These are phyloP conservation scores for Bolinopsis microptera DNA, from an alignment of 37 sponge, comb jelly and placozoan genomes.

Conservation along the genomic window DNA sequence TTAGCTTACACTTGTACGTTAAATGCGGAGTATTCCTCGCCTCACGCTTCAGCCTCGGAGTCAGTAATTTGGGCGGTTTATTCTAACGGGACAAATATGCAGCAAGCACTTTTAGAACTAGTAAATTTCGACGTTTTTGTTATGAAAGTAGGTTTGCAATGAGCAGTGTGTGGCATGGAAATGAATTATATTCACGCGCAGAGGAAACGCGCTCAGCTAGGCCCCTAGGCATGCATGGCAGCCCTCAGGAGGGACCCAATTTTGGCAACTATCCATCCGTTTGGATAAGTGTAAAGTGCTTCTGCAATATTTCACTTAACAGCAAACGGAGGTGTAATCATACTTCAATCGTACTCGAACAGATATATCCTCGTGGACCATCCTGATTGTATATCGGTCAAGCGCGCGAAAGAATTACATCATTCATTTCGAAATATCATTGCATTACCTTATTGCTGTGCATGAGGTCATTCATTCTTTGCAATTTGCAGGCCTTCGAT, in stretches of 20 bases:
- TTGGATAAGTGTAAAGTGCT: too few species aligned
- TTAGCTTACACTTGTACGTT: neutral
- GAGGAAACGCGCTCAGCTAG: too few species aligned
- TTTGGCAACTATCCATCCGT: too few species aligned
- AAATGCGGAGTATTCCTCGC: neutral
- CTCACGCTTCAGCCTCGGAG: neutral
- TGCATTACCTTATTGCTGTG: too few species aligned
- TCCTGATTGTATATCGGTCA: neutral
- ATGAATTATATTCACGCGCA: too few species aligned
- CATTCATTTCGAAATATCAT: neutral
- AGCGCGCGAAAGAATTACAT: neutral
- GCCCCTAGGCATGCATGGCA: too few species aligned
- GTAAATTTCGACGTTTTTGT: neutral
- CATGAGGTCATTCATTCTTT: neutral
- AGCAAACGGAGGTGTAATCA: too few species aligned
- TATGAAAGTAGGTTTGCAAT: neutral
- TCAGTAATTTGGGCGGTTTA: neutral
- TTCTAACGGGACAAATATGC: neutral
- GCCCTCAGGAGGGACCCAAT: too few species aligned
- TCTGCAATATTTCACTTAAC: too few species aligned
- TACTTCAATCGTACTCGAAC: too few species aligned
- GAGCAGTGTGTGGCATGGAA: neutral
- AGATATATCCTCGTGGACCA: too few species aligned
- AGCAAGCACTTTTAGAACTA: neutral
- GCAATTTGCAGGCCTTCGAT: constrained; percentile 80